Conservation (phyloP, 2,888 invertebrate genomes). For the Eupithecia subfuscata region DNA sequence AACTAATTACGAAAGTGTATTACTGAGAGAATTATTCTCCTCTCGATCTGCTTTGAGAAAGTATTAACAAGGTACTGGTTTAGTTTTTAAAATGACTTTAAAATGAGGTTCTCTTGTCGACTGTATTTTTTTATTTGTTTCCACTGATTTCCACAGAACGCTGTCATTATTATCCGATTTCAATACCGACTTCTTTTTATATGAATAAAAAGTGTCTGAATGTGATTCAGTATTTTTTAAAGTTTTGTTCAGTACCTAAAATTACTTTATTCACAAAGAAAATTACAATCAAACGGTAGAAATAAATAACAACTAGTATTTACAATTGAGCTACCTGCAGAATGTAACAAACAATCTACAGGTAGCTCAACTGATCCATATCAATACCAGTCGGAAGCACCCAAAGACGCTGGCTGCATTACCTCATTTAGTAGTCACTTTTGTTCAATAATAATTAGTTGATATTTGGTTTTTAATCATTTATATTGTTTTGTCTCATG, state of each 20-base stretch:
- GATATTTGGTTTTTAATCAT: too few relatives aligned
- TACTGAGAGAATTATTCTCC: slow-evolving; percentile 28
- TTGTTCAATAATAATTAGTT: too few relatives aligned
- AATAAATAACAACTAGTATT: too few relatives aligned
- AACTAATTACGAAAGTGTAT: slow-evolving; percentile 38
- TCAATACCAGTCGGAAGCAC: too few relatives aligned
- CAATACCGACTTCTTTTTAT: not conserved
- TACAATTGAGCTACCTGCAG: too few relatives aligned
- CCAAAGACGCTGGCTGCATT: too few relatives aligned
- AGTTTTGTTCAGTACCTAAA: too few relatives aligned
- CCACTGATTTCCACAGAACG: not conserved
- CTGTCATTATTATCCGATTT: not conserved
- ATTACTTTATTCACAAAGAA: too few relatives aligned
- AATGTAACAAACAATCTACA: too few relatives aligned
- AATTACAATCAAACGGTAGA: too few relatives aligned
- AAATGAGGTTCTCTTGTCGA: not conserved
- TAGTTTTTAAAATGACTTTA: not conserved
- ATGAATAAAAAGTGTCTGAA: not conserved
- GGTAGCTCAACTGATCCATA: too few relatives aligned
- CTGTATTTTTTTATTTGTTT: not conserved
- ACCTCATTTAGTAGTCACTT: too few relatives aligned
- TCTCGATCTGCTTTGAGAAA: slow-evolving; percentile 3
- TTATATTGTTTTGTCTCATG: not conserved
- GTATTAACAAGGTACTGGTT: not conserved
- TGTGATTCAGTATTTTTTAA: not conserved